These are phyloP conservation scores for Eucidaris tribuloides DNA, from an alignment of 35 echinoderm and acorn worm species.

Conservation along the genomic window DNA sequence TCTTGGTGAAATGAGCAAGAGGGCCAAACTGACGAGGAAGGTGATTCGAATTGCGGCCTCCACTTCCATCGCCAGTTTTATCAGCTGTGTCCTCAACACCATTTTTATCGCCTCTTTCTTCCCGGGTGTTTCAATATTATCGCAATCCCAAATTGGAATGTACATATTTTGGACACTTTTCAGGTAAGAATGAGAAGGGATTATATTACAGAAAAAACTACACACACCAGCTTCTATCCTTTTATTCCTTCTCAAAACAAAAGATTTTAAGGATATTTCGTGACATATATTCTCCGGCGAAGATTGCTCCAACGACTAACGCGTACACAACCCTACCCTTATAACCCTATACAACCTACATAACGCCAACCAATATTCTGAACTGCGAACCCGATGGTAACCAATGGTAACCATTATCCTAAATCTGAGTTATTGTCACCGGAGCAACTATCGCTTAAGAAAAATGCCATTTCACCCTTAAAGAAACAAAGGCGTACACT, in stretches of 20 bases:
- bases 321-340: background rate
- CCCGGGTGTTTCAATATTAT: background rate
- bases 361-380: background rate
- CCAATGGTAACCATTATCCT: too few relatives aligned
- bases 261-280: too few relatives aligned
- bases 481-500: too few relatives aligned
- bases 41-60: slow-evolving; percentile 37
- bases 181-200: slow-evolving; percentile 8
- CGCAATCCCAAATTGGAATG: background rate
- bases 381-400: too few relatives aligned
- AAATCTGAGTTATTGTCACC: too few relatives aligned
- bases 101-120: background rate
- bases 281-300: too few relatives aligned
- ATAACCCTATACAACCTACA: background rate
- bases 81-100: background rate
- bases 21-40: slow-evolving; percentile 56
- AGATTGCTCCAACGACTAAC: background rate
- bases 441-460: too few relatives aligned
- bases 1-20: background rate
- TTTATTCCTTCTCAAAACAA: too few relatives aligned
- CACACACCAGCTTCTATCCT: too few relatives aligned
- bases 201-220: background rate
- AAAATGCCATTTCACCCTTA: too few relatives aligned
- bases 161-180: slow-evolving; percentile 41
- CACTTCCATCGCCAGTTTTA: slow-evolving; percentile 12